Base-by-base conservation (phyloP, 30 jellyfish, hydroid and myxozoan species). In the Calvadosia cruxmelitensis region DNA sequence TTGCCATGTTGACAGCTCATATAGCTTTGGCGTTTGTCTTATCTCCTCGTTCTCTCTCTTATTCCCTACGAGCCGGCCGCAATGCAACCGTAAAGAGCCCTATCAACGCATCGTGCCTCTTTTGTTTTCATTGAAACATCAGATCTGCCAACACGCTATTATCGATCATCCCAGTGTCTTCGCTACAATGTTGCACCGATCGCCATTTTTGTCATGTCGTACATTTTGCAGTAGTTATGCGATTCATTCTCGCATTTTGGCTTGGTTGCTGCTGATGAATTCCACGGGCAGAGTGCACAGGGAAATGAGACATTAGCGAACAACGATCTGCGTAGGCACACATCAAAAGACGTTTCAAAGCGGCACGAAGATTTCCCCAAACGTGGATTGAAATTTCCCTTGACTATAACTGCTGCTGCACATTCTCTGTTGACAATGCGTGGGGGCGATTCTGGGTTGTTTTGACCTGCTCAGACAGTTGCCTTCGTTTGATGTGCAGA, bases 401-500 rank as follows among this genome's bases (percentile, higher is more conserved):
- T 42, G 15, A 20, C 57, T n/a, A n/a, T n/a, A n/a, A n/a, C n/a
- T 5, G 57, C 20, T 20, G 20, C 15, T 42, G 15, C 15, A 42
- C 20, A 42, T 42, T 42, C 10, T 42, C 20, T 42, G 20, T 5
- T 42, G 20, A 42, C 57, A 42, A 42, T 42, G 20, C 57, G 57
- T 42, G 57, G 57, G 57, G 57, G 57, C 57, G 57, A 42, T 42
- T 42, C 20, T 42, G 10, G 57, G 57, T 42, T 42, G 57, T 42
- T 42, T 42, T 42, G 57, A 42, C n/a, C n/a, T 42, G 57, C 20
- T 42, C 10, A 79, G 64, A 83, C 68, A 69, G 65, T 68, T 31
- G 78, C 35, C 61, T 78, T 81, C 75, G 52, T 33, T 53, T 42
- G 16, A 53, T 33, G 70, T 71, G 70, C 69, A 68, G 70, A 78